These are phyloP conservation scores for Puntigrus tetrazona DNA, from an alignment of 2,113 vertebrate species.

Conservation along the genomic window DNA sequence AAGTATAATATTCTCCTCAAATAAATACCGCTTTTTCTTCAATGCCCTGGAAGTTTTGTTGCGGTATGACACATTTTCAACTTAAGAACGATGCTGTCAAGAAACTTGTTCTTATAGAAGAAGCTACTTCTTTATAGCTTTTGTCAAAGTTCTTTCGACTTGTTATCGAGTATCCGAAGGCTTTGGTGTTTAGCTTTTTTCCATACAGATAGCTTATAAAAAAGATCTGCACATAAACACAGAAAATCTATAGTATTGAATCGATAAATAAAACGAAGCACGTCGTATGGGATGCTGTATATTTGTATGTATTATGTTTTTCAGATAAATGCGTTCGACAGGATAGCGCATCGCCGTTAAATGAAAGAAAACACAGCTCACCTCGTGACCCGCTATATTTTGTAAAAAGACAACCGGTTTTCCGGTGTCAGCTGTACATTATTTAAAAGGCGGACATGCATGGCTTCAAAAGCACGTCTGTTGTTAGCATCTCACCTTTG, in stretches of 20 bases:
- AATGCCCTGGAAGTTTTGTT: neutral
- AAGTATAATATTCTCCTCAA: neutral
- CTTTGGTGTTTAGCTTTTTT: neutral
- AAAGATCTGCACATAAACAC: neutral
- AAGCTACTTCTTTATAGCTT: neutral
- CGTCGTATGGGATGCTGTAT: neutral
- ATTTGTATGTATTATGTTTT: neutral
- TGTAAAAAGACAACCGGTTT: constrained; percentile 17
- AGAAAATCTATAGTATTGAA: neutral
- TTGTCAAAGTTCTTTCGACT: neutral
- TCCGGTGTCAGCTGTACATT: constrained; percentile 42
- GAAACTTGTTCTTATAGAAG: neutral
- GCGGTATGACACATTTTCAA: neutral
- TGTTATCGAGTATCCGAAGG: neutral
- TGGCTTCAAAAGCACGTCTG: constrained; percentile 8
- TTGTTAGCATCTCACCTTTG: constrained; percentile 49
- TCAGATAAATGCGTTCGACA: constrained; percentile 15
- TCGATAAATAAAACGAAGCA: neutral
- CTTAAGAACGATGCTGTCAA: neutral
- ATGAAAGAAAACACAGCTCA: constrained; percentile 16
- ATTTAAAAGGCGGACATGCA: constrained; percentile 32
- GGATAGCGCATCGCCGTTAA: constrained; percentile 25
- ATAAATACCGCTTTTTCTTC: neutral
- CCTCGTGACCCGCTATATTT: constrained; percentile 20
- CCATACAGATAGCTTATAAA: neutral